A percentile compares a stretch with the other conserved stretches of the same genome.
Evolutionary conservation across 2,113 vertebrate species (phyloP).

Genomic region (Epinephelus fuscoguttatus): DNA sequence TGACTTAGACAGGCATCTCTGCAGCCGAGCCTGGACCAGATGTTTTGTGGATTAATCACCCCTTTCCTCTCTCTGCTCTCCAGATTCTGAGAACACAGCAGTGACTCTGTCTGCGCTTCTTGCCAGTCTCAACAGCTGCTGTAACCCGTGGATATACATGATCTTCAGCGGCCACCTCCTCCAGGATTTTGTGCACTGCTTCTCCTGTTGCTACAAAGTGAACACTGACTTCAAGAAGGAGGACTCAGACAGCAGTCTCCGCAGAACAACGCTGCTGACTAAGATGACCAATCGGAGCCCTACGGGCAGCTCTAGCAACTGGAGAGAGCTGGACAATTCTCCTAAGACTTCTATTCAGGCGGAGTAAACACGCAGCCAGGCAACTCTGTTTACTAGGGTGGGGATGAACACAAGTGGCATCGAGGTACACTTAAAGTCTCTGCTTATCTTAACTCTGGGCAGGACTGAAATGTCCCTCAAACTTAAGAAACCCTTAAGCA

Average conservation of each 20-base stretch:
- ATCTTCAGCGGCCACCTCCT: slow-evolving; percentile 97
- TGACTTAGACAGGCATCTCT: slow-evolving; percentile 14
- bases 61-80: slow-evolving; percentile 28
- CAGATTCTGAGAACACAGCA: slow-evolving; percentile 93
- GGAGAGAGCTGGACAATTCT: slow-evolving; percentile 85
- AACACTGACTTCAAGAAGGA: slow-evolving; percentile 87
- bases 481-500: slow-evolving; percentile 1
- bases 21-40: slow-evolving; percentile 41
- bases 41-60: slow-evolving; percentile 52
- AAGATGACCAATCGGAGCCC: slow-evolving; percentile 89
- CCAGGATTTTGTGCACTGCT: slow-evolving; percentile 91
- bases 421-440: slow-evolving; percentile 13
- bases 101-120: slow-evolving; percentile 92
- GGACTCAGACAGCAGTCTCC: slow-evolving; percentile 91
- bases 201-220: slow-evolving; percentile 86
- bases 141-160: slow-evolving; percentile 99
- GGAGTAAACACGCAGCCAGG: slow-evolving; percentile 72
- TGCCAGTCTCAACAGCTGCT: slow-evolving; percentile 97
- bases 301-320: slow-evolving; percentile 86
- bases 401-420: slow-evolving; percentile 12
- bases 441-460: neutral
- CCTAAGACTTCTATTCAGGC: slow-evolving; percentile 84
- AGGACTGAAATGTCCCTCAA: neutral
- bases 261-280: slow-evolving; percentile 89
- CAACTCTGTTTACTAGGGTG: slow-evolving; percentile 16